Evolutionary conservation across 2,888 invertebrate species (phyloP), one percentile per base, ranked within the genome.

Genomic region (Meghimatium bilineatum): DNA sequence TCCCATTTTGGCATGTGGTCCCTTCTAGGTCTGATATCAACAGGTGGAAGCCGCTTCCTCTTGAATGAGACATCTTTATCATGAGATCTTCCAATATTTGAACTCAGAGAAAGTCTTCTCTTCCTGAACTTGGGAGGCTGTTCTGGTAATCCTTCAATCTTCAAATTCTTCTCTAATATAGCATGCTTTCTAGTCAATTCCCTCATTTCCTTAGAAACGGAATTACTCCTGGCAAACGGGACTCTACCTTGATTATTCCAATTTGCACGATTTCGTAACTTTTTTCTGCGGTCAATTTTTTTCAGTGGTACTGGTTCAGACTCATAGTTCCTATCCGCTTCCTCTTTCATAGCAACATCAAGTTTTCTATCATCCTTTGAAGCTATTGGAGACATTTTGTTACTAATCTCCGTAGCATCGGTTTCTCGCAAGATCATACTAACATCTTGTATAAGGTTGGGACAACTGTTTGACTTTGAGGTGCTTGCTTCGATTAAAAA

Each of bases 1-100:
- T 99, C 98, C 93, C 98, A 98, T 0, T 97, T 97, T 0, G 98
- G 98, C 80, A 97, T 84, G 36, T 84, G 84, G 76, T 80, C 84
- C 60, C 36, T 74, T 44, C 60, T 87, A 36, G 80, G 83, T 29
- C 84, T 77, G 26, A 49, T 66, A 34, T 85, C 86, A 34, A 85
- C 72, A 52, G 84, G 83, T 32, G 63, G 66, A 17, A 82, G 79
- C 71, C 85, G 83, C 44, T 85, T 87, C 82, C 87, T 85, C 36
- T 84, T 85, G 44, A 66, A 80, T 10, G 79, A 36, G 17, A n/a
- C 52, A 82, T 86, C 74, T 56, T 82, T 84, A 17, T 85, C 81
- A 72, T 84, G 83, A 20, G 83, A 29, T 56, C 80, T 80, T 20
- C 76, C 80, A 52, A 79, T 60, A 23, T 49, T 63, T n/a, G 80